Percentiles rank a stretch among this genome's conserved stretches.
Conservation (phyloP, 2,113 vertebrate species). For the Gambusia holbrooki region DNA sequence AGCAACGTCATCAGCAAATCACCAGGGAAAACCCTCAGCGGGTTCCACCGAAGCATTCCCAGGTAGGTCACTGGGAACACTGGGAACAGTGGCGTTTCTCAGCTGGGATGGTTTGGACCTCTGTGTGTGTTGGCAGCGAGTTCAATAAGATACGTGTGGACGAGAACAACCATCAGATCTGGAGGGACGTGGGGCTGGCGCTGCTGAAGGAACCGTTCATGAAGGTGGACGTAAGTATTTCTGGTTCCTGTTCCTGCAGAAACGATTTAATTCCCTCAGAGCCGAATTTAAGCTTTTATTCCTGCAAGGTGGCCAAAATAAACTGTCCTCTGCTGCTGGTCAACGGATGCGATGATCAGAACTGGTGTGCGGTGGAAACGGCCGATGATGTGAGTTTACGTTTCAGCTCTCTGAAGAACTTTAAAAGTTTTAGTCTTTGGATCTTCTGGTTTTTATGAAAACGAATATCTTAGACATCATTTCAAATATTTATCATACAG, state of each 20-base stretch:
- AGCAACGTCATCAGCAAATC: constrained; percentile 47
- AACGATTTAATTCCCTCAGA: no score
- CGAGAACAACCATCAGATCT: constrained; percentile 57
- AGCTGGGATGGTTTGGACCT: neutral
- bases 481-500: no score
- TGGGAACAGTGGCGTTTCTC: neutral
- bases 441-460: no score
- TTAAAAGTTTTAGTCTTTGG: no score
- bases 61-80: constrained; percentile 42
- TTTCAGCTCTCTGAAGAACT: no score
- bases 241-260: no score
- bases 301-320: constrained; percentile 70
- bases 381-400: constrained; percentile 65
- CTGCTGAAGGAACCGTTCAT: neutral
- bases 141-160: neutral
- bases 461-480: no score
- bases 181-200: constrained; percentile 42
- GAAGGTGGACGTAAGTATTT: constrained; percentile 65
- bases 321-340: constrained; percentile 77
- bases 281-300: no score
- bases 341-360: constrained; percentile 77
- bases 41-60: rapidly evolving
- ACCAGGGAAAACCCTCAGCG: rapidly evolving
- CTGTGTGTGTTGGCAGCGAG: constrained; percentile 40
- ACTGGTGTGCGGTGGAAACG: constrained; percentile 58